These are phyloP conservation scores for Diabrotica balteata DNA, from an alignment of 2,888 invertebrate genomes.

Conservation along the genomic window DNA sequence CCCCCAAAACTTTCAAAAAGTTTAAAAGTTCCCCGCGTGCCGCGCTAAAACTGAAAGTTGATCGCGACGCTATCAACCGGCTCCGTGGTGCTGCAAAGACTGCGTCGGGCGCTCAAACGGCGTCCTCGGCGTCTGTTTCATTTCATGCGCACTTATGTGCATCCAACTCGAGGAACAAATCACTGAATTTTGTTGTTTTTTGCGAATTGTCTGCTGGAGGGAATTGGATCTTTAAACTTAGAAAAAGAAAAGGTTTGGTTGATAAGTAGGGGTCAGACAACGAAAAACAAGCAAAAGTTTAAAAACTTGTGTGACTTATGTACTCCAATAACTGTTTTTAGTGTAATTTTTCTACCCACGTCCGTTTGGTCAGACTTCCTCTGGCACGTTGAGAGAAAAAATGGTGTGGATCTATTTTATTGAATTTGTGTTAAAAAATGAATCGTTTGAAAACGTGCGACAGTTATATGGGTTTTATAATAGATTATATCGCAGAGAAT, in stretches of 20 bases:
- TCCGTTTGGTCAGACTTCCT: too few relatives aligned
- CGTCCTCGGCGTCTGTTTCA: slow-evolving; percentile 9
- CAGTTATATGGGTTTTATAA: too few relatives aligned
- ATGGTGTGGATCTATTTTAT: too few relatives aligned
- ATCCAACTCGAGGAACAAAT: slow-evolving; percentile 10
- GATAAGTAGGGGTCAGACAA: background rate
- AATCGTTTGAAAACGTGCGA: too few relatives aligned
- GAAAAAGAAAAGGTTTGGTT: background rate
- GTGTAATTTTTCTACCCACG: too few relatives aligned
- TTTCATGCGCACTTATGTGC: slow-evolving; percentile 11
- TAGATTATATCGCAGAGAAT: too few relatives aligned
- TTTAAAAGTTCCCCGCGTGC: slow-evolving; percentile 3
- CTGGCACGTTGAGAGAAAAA: too few relatives aligned
- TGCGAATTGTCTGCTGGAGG: background rate
- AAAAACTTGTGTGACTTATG: too few relatives aligned
- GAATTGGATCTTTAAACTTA: background rate
- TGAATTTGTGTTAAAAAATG: too few relatives aligned
- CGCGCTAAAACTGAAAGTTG: background rate
- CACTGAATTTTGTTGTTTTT: background rate
- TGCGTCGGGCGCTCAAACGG: slow-evolving; percentile 6
- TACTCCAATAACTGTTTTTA: too few relatives aligned
- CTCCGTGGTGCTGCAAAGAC: background rate
- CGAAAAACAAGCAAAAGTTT: background rate
- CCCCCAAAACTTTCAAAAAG: background rate
- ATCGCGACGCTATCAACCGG: slow-evolving; percentile 1